Percentiles rank a stretch among this genome's conserved stretches.
Evolutionary conservation across 2,113 vertebrate species (phyloP).

Genomic region (Dolichallabes microphthalmus): DNA sequence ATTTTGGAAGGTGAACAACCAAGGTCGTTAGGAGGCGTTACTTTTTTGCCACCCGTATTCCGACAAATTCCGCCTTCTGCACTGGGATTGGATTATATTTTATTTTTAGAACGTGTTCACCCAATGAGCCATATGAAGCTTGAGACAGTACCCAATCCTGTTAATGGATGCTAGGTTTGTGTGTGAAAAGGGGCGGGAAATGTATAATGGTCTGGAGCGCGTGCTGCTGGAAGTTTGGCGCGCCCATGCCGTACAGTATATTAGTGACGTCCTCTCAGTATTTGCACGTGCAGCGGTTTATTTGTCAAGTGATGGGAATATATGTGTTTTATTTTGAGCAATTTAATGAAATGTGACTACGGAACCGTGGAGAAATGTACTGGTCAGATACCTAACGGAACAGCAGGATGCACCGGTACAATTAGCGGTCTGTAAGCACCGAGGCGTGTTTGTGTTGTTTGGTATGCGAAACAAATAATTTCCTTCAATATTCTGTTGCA

Average conservation of each 20-base stretch:
- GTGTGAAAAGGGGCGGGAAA: not conserved
- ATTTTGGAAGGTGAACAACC: constrained; percentile 58
- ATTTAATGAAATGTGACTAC: not conserved
- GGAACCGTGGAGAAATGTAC: not conserved
- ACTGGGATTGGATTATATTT: not conserved
- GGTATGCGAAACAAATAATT: not conserved
- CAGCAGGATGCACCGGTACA: not conserved
- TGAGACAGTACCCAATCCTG: not conserved
- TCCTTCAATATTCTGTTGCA: constrained; percentile 33
- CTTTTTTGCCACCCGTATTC: not conserved
- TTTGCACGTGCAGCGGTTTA: not conserved
- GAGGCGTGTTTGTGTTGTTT: not conserved
- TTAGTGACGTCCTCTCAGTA: not conserved
- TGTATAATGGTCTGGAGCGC: not conserved
- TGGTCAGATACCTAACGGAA: not conserved
- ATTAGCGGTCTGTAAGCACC: not conserved
- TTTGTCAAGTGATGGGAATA: not conserved
- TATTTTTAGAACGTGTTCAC: not conserved
- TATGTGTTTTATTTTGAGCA: not conserved
- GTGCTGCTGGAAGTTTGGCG: not conserved
- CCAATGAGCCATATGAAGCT: not conserved
- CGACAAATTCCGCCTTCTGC: not conserved
- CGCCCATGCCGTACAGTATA: not conserved
- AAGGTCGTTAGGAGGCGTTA: constrained; percentile 8
- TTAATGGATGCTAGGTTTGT: too few species aligned